phyloP scores from a whole-genome alignment of 2,797 vertebrate species.

The Halcyon leucocephala region DNA sequence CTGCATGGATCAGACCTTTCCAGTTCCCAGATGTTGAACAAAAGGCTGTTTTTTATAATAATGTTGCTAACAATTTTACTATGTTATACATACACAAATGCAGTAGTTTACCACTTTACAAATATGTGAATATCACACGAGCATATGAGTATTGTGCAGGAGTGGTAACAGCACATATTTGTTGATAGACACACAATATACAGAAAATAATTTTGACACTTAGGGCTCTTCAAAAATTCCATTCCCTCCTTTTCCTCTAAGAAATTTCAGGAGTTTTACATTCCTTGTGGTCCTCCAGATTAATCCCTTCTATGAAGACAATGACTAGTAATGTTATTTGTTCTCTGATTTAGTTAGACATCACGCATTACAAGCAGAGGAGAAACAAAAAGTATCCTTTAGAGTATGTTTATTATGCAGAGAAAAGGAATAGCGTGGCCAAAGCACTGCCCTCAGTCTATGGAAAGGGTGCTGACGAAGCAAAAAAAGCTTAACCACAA shows the following conservation, averaged over 20 bases:
- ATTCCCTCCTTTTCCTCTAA: neutral
- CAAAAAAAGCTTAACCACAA: neutral
- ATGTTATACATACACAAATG: neutral
- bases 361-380: neutral
- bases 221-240: neutral
- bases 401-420: neutral
- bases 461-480: neutral
- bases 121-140: neutral
- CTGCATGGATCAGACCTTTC: neutral
- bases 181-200: neutral
- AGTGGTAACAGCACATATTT: neutral
- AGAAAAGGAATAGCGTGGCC: neutral
- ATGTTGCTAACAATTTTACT: neutral
- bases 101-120: neutral
- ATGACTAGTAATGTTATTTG: neutral
- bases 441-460: neutral
- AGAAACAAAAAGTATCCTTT: neutral
- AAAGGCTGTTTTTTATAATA: neutral
- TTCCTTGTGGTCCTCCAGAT: neutral
- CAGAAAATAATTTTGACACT: neutral
- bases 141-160: neutral
- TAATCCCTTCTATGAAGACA: neutral
- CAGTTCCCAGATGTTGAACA: neutral
- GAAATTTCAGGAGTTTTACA: neutral
- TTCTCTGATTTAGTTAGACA: neutral